Evolutionary conservation across 2,797 vertebrate genomes (phyloP).

Genomic region (Parauchenoglanis ngamensis): DNA sequence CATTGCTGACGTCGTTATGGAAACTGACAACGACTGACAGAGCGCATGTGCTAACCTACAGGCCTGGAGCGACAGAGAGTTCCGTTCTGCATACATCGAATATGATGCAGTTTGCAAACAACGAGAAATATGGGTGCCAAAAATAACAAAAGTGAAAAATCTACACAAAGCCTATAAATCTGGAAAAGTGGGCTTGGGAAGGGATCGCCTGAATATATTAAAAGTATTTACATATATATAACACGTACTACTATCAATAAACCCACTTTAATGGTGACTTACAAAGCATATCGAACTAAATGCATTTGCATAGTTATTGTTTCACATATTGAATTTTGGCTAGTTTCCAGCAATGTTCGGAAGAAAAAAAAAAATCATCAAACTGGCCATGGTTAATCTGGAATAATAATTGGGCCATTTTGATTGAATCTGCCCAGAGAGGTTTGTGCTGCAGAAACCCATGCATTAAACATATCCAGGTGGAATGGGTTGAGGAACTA

Average conservation of each 20-base stretch:
- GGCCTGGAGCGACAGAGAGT: background rate
- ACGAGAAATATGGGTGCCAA: background rate
- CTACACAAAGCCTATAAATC: slow-evolving; percentile 60
- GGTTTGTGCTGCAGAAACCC: background rate
- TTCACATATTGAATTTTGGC: background rate
- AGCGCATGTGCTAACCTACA: background rate
- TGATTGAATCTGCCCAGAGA: background rate
- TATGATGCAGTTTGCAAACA: background rate
- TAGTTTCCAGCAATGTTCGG: background rate
- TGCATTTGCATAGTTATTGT: background rate
- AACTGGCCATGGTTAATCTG: background rate
- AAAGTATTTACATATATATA: too few relatives aligned
- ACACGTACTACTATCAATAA: slow-evolving; percentile 63
- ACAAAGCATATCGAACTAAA: background rate
- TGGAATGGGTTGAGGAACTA: slow-evolving; percentile 41
- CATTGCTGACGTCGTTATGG: slow-evolving; percentile 25
- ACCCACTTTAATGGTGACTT: slow-evolving; percentile 26
- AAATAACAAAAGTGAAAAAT: slow-evolving; percentile 61
- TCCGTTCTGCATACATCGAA: background rate
- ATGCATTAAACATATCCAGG: slow-evolving; percentile 29
- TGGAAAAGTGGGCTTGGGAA: slow-evolving; percentile 66
- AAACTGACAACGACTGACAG: slow-evolving; percentile 3
- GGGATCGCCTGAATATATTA: slow-evolving; percentile 35
- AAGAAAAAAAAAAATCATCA: background rate
- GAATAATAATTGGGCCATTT: background rate